phyloP scores from a whole-genome alignment of 2,888 invertebrate species.

The Drosophila quinaria region DNA sequence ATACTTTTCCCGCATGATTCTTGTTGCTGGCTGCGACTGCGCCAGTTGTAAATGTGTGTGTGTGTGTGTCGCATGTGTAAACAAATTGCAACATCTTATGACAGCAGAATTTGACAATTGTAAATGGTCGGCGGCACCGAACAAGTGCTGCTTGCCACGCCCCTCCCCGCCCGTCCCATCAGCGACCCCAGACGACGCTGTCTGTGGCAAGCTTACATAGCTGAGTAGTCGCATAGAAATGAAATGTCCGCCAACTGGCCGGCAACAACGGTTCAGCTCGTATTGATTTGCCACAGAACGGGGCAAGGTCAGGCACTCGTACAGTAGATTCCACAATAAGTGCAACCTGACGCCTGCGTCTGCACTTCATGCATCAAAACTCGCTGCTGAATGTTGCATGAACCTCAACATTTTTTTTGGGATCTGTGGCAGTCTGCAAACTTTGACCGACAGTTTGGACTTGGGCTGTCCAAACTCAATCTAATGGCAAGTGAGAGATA shows the following conservation, averaged over 20 bases:
- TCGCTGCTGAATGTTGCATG: constrained; percentile 49
- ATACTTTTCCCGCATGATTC: constrained; percentile 43
- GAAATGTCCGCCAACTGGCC: constrained; percentile 28
- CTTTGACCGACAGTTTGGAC: constrained; percentile 29
- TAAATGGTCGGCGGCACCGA: constrained; percentile 66
- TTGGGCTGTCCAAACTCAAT: constrained; percentile 34
- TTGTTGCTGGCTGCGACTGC: constrained; percentile 23
- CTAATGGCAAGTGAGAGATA: constrained; percentile 84
- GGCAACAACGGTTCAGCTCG: constrained; percentile 18
- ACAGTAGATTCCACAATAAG: constrained; percentile 34
- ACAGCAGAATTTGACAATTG: constrained; percentile 79
- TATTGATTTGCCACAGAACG: constrained; percentile 56
- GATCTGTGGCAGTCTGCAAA: constrained; percentile 51
- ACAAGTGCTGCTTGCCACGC: constrained; percentile 33
- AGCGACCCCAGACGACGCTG: constrained; percentile 16
- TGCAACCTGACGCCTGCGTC: constrained; percentile 59
- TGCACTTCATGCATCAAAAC: constrained; percentile 75
- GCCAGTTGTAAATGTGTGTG: constrained; percentile 6
- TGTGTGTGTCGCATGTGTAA: constrained; percentile 61
- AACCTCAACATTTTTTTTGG: constrained; percentile 13
- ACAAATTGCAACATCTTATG: constrained; percentile 80
- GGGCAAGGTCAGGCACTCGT: constrained; percentile 67
- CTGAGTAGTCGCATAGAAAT: constrained; percentile 1
- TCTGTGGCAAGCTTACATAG: constrained; percentile 12
- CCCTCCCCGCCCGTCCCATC: neutral